A percentile compares a stretch with the other conserved stretches of the same genome.
These are phyloP conservation scores for Sarcophaga variegata DNA, from an alignment of 2,888 invertebrate species.

Conservation along the genomic window DNA sequence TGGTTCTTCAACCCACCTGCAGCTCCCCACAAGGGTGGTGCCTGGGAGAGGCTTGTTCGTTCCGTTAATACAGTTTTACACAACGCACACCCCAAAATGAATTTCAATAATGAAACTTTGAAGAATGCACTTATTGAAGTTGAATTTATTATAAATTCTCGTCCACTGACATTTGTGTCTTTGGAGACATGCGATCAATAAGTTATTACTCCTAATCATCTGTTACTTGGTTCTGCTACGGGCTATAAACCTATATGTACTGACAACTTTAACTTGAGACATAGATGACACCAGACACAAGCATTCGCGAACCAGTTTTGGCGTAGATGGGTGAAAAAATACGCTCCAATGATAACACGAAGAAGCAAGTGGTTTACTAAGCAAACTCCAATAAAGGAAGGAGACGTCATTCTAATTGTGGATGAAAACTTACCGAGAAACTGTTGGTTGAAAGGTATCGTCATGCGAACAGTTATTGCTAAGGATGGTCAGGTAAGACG, in stretches of 20 bases:
- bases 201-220: conserved; percentile 62
- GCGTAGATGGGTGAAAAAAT: conserved; percentile 59
- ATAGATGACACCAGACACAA: conserved; percentile 55
- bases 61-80: conserved; percentile 58
- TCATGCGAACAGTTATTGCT: conserved; percentile 2
- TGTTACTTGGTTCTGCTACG: conserved; percentile 64
- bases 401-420: conserved; percentile 59
- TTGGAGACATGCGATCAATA: too few species aligned
- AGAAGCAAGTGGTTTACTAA: conserved; percentile 54
- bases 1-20: conserved; percentile 59
- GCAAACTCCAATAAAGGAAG: conserved; percentile 44
- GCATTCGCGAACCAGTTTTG: conserved; percentile 60
- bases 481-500: conserved; percentile 45
- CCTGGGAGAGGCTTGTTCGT: conserved; percentile 50
- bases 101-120: conserved; percentile 65
- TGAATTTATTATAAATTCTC: conserved; percentile 65
- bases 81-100: conserved; percentile 7
- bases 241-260: too few species aligned
- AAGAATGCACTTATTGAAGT: conserved; percentile 59
- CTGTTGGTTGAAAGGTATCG: conserved; percentile 40
- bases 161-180: conserved; percentile 55
- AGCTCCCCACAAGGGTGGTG: conserved; percentile 65
- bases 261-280: too few species aligned
- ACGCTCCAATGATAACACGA: conserved; percentile 47
- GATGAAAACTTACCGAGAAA: conserved; percentile 53